These are phyloP conservation scores for Opisthograptis luteolata DNA, from an alignment of 2,888 invertebrate genomes.

Conservation along the genomic window DNA sequence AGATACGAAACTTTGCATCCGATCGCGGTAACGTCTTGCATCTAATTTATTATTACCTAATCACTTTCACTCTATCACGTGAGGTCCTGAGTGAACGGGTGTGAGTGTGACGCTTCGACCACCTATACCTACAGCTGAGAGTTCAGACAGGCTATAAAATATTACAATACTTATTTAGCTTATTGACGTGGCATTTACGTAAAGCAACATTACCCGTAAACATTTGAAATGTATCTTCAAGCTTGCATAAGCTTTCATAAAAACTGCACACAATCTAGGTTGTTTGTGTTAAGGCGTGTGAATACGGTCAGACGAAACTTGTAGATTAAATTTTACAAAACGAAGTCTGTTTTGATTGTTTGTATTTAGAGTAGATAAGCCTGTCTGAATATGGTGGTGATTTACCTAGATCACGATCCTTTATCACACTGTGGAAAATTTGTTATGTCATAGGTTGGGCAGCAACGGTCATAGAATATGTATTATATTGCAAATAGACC, in stretches of 20 bases:
- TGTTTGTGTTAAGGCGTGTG: background rate
- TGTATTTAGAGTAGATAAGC: too few species aligned
- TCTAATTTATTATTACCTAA: slow-evolving; percentile 35
- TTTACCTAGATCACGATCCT: too few species aligned
- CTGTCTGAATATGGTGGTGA: too few species aligned
- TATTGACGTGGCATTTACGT: slow-evolving; percentile 12
- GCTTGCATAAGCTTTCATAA: slow-evolving; percentile 14
- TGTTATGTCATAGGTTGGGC: too few species aligned
- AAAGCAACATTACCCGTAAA: slow-evolving; percentile 16
- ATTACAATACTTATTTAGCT: slow-evolving; percentile 7
- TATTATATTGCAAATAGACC: too few species aligned
- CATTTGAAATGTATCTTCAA: slow-evolving; percentile 12
- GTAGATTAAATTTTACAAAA: too few species aligned
- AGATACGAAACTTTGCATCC: slow-evolving; percentile 20
- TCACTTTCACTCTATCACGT: slow-evolving; percentile 41
- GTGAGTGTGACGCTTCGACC: background rate
- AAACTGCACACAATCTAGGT: background rate
- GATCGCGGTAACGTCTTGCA: slow-evolving; percentile 18
- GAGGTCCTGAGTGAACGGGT: slow-evolving; percentile 22
- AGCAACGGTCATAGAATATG: too few species aligned
- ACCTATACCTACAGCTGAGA: background rate
- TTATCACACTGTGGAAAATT: too few species aligned
- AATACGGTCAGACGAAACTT: background rate
- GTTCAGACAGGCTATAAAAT: slow-evolving; percentile 3
- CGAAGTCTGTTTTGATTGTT: too few species aligned